Base-by-base conservation (phyloP, 2,888 invertebrate genomes). In the Leptinotarsa juncta region DNA sequence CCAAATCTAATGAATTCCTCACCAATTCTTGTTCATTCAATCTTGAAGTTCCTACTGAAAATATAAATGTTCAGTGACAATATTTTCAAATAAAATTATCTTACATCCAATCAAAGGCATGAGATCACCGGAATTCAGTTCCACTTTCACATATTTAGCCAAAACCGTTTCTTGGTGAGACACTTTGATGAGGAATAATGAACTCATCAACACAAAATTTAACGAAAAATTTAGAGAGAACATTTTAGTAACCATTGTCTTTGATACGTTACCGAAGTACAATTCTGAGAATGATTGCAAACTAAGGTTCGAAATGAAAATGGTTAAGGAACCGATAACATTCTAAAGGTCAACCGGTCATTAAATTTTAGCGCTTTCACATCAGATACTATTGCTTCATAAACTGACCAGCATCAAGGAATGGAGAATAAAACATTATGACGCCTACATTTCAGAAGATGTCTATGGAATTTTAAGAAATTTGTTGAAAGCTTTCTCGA, bases 21-120 rank as follows among this genome's bases (percentile, higher is more conserved):
- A 92, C 90, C 23, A 87, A 79, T 60, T 91, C 88, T 49, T 83
- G 83, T 32, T 91, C 90, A 50, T 87, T 87, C 55, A 94, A 90
- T 79, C 89, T 90, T 2, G 50, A 14, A 16, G 50, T 50, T 50
- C 50, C 50, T 3, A 50, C 50, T 50, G 12, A 57, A 65, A 65
- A 65, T 18, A 20, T 65, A 68, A 77, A 50, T 10, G 4, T 4
- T 16, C 16, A 50, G 50, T 14, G 12, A 50, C 32, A 32, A 32
- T 32, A 32, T 32, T 32, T 32, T 7, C 32, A 32, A 49, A 70
- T 60, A 23, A 71, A 69, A 69, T 73, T 77, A 26, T 66, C 51
- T 87, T 89, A 91, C 91, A 88, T 85, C 91, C 91, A 81, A 91
- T 86, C 74, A 91, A 84, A 48, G 91, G 91, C 89, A 91, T 91